Base-by-base conservation (phyloP, 2,113 vertebrate genomes). In the Tyto alba region DNA sequence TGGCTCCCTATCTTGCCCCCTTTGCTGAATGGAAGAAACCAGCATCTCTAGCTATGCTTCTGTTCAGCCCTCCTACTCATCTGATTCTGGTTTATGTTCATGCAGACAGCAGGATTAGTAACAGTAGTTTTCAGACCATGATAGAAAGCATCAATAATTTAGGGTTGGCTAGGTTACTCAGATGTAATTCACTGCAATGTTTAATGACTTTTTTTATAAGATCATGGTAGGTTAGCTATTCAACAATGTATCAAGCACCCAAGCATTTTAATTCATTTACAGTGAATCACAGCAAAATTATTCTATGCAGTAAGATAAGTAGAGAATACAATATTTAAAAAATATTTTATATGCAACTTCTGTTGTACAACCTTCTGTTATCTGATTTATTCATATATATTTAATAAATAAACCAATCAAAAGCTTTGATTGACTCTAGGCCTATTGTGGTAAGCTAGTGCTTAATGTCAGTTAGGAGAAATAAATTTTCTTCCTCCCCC, bases 101-200 rank as follows among this genome's bases (percentile, higher is more conserved):
- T 55, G 26, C 29, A 88, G 36, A 50, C 8, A 68, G 40, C 30
- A 81, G 30, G 43, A 86, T 84, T 76, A 89, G 38, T 38, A 83
- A 47, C 9, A 57, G 11, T 57, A 72, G 85, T 94, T 94, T 93
- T 85, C 77, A 89, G 47, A 53, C 2, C 9, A 6, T 47, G 72
- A 89, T 50, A 80, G 59, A 94, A 94, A 88, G 10, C 13, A 85
- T 94, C 45, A 88, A 91, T 85, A 93, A 95, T 94, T 93, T 66
- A 83, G n/a, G 55, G 59, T 91, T 88, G 90, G 9, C 36, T 72
- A 86, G 50, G 41, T 84, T 94, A 25, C 38, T 93, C 64, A 93
- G 72, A 76, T 2, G 43, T 73, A 85, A 90, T 59, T 91, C 59
- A 73, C 26, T 71, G 22, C 18, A 76, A 52, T 34, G 13, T 56